Evolutionary conservation across 2,888 invertebrate species (phyloP).

Genomic region (Agrotis segetum): DNA sequence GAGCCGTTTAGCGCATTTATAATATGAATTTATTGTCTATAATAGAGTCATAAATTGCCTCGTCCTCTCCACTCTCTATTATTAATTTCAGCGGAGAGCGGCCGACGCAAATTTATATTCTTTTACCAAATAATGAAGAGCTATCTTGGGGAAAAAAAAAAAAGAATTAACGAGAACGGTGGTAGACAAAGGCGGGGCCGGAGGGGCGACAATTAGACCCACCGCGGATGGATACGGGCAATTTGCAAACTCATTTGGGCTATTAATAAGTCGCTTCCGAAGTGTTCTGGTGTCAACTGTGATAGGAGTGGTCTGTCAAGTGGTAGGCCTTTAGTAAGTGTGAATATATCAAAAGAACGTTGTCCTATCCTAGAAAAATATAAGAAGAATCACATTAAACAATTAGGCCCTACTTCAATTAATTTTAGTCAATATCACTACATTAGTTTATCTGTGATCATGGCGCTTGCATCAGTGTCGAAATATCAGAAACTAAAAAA

Average conservation of each 20-base stretch:
- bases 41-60: conserved; percentile 81
- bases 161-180: conserved; percentile 71
- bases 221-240: conserved; percentile 70
- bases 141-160: conserved; percentile 71
- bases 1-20: conserved; percentile 72
- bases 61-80: conserved; percentile 71
- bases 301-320: conserved; percentile 42
- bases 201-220: conserved; percentile 73
- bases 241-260: conserved; percentile 80
- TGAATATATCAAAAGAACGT: neutral
- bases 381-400: too few species aligned
- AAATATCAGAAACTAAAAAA: too few species aligned
- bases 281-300: conserved; percentile 63
- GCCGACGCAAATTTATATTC: conserved; percentile 76
- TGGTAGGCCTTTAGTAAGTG: neutral
- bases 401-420: too few species aligned
- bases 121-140: conserved; percentile 81
- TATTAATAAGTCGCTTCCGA: conserved; percentile 74
- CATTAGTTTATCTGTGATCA: too few species aligned
- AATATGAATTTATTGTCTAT: conserved; percentile 80
- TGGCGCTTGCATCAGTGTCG: too few species aligned
- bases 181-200: conserved; percentile 74
- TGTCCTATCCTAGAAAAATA: too few species aligned
- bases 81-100: conserved; percentile 79
- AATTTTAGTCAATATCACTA: too few species aligned